phyloP scores from a whole-genome alignment of 2,888 invertebrate genomes.

The Noctua comes region DNA sequence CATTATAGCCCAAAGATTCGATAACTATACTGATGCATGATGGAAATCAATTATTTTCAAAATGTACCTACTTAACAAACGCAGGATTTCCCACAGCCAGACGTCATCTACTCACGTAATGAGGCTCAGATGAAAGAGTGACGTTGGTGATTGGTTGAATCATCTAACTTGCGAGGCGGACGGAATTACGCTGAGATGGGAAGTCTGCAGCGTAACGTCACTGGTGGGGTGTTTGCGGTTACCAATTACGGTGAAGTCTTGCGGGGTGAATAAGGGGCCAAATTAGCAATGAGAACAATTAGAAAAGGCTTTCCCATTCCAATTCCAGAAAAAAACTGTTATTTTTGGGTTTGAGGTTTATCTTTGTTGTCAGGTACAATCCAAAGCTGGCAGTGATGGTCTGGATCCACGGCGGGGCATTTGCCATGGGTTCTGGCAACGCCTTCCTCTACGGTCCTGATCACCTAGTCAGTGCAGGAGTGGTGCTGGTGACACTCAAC shows the following conservation, averaged over 20 bases:
- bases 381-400: conserved; percentile 92
- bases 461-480: conserved; percentile 90
- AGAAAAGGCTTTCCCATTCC: neutral
- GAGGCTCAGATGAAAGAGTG: neutral
- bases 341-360: neutral
- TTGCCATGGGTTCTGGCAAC: conserved; percentile 91
- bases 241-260: neutral
- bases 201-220: conserved; percentile 3
- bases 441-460: conserved; percentile 92
- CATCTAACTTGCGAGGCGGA: neutral
- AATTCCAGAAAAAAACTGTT: neutral
- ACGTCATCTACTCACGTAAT: conserved; percentile 9
- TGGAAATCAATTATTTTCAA: neutral
- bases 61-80: neutral
- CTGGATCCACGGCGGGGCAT: conserved; percentile 92
- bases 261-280: neutral
- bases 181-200: neutral
- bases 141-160: conserved; percentile 12
- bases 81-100: neutral
- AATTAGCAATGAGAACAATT: neutral
- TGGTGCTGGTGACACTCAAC: conserved; percentile 92
- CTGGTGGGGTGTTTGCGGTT: conserved; percentile 10
- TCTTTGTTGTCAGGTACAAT: conserved; percentile 80
- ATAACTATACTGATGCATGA: neutral
- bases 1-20: neutral